Conservation (phyloP, 53 echinoderm and acorn worm species). For the Luidia sarsii region DNA sequence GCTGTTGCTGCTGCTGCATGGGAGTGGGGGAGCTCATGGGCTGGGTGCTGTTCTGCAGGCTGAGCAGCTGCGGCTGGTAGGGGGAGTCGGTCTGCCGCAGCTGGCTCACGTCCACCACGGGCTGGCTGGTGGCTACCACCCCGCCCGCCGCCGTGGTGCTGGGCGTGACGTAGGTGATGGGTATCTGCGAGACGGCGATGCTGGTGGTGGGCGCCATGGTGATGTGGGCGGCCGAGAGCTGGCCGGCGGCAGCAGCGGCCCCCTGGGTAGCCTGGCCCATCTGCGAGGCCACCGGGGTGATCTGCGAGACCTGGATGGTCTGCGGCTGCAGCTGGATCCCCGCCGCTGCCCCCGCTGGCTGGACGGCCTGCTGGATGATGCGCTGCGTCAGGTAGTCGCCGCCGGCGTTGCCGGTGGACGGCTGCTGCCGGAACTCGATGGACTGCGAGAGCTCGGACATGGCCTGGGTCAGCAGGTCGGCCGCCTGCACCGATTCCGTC, state of each 20-base stretch:
- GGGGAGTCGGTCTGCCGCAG: slow-evolving; percentile 57
- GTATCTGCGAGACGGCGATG: slow-evolving; percentile 64
- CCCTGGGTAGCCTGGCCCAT: slow-evolving; percentile 71
- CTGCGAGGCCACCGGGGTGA: too few relatives aligned
- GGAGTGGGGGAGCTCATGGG: slow-evolving; percentile 67
- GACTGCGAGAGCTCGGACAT: slow-evolving; percentile 95
- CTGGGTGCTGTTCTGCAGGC: slow-evolving; percentile 74
- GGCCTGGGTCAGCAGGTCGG: slow-evolving; percentile 92
- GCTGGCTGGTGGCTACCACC: slow-evolving; percentile 60
- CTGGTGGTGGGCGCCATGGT: slow-evolving; percentile 15
- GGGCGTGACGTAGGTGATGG: slow-evolving; percentile 66
- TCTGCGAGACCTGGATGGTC: slow-evolving; percentile 64
- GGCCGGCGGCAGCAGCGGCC: slow-evolving; percentile 36
- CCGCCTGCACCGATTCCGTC: slow-evolving; percentile 84
- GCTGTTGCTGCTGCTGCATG: slow-evolving; percentile 18
- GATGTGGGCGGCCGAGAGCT: slow-evolving; percentile 30
- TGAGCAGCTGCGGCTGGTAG: slow-evolving; percentile 73
- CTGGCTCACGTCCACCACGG: slow-evolving; percentile 67
- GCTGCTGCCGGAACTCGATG: slow-evolving; percentile 77
- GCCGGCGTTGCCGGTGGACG: too few relatives aligned
- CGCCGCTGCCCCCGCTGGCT: slow-evolving; percentile 55
- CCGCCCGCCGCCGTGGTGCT: slow-evolving; percentile 28
- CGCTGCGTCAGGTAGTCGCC: slow-evolving; percentile 83
- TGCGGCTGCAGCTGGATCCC: slow-evolving; percentile 62
- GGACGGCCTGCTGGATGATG: slow-evolving; percentile 75